Evolutionary conservation across 2,113 vertebrate species (phyloP).

Genomic region (Chiloscyllium plagiosum): DNA sequence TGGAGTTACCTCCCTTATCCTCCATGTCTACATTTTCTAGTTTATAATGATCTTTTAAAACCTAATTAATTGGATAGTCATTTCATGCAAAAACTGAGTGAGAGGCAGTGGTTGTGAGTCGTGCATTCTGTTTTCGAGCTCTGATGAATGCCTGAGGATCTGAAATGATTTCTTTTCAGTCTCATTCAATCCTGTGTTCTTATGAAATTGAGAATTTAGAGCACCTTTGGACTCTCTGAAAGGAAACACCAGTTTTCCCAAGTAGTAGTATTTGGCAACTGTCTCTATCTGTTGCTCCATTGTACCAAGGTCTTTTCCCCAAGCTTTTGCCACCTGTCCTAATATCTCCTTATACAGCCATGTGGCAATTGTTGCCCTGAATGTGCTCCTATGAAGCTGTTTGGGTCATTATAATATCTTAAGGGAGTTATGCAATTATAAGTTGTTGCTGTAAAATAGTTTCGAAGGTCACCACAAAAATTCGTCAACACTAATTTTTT

Average conservation of each 20-base stretch:
- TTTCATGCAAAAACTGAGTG: background rate
- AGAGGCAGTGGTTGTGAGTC: background rate
- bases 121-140: background rate
- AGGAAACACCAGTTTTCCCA: background rate
- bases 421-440: background rate
- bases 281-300: background rate
- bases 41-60: no score
- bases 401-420: background rate
- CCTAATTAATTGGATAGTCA: background rate
- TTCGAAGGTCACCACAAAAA: background rate
- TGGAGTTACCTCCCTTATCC: no score
- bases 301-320: background rate
- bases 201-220: background rate
- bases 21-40: no score
- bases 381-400: background rate
- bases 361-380: background rate
- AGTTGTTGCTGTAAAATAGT: background rate
- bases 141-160: background rate
- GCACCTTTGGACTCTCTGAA: background rate
- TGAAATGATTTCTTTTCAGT: background rate
- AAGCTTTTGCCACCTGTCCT: background rate
- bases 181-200: background rate
- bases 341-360: background rate
- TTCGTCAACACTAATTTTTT: background rate
- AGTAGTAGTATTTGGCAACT: background rate